These are phyloP conservation scores for Caenorhabditis parvicauda DNA, from an alignment of 2,888 invertebrate species.

Conservation along the genomic window DNA sequence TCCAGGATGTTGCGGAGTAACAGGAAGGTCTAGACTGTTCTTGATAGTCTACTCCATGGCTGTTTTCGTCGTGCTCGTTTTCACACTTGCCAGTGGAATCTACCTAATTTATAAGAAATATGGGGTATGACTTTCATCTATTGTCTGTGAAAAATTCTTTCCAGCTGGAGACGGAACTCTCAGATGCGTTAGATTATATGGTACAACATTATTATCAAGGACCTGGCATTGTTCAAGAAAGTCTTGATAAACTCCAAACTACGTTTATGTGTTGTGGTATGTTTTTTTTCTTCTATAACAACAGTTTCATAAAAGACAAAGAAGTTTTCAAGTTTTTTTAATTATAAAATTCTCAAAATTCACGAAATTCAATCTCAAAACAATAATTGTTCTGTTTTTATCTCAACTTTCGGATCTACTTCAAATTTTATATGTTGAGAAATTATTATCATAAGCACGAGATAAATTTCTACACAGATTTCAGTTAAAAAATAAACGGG, in stretches of 20 bases:
- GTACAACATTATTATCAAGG: conserved; percentile 62
- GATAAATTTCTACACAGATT: too few species aligned
- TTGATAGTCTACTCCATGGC: conserved; percentile 47
- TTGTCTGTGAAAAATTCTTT: too few species aligned
- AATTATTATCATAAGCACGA: too few species aligned
- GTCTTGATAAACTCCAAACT: conserved; percentile 57
- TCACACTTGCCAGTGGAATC: conserved; percentile 51
- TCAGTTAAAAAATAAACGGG: too few species aligned
- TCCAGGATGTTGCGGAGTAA: conserved; percentile 59
- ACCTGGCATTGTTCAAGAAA: conserved; percentile 57
- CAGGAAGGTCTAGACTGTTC: conserved; percentile 38
- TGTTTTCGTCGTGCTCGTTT: conserved; percentile 52
- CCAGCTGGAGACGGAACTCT: conserved; percentile 61
- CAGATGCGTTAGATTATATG: conserved; percentile 62
- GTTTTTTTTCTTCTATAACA: conserved; percentile 3
- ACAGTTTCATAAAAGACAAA: not conserved
- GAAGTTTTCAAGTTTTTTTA: not conserved
- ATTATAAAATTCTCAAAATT: too few species aligned
- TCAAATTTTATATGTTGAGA: too few species aligned
- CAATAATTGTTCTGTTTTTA: too few species aligned
- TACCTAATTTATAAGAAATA: conserved; percentile 58
- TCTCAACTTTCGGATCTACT: too few species aligned
- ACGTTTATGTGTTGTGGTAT: conserved; percentile 60
- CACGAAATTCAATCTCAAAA: too few species aligned
- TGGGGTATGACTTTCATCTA: conserved; percentile 48